These are phyloP conservation scores for Quiscalus mexicanus DNA, from an alignment of 2,113 vertebrate species.

Conservation along the genomic window DNA sequence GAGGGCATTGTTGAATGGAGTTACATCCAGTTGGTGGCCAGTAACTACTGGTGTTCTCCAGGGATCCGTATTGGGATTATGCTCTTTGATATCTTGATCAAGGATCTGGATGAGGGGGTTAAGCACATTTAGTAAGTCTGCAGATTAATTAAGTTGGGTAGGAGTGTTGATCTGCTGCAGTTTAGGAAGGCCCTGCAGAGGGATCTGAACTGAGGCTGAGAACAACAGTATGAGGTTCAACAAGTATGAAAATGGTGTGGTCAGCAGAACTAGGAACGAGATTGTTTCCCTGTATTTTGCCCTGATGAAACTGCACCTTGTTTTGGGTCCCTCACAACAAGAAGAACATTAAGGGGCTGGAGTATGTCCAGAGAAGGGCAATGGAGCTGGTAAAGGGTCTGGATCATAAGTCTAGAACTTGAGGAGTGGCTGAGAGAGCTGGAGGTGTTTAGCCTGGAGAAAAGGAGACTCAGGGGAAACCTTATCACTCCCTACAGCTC, in stretches of 20 bases:
- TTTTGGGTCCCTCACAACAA: neutral
- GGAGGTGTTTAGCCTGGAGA: neutral
- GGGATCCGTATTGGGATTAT: neutral
- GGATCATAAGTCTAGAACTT: neutral
- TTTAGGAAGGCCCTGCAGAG: no score
- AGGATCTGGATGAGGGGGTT: neutral
- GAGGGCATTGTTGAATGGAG: neutral
- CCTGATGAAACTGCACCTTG: neutral
- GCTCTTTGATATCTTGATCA: neutral
- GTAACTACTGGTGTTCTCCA: neutral
- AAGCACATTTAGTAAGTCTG: no score
- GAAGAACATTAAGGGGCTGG: neutral
- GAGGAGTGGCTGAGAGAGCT: neutral
- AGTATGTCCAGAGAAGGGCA: rapidly evolving
- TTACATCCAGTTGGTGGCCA: neutral
- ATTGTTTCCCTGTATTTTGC: rapidly evolving
- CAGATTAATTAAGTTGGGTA: neutral
- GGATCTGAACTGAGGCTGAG: neutral
- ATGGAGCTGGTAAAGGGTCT: rapidly evolving
- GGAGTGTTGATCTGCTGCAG: neutral
- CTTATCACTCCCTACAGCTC: rapidly evolving
- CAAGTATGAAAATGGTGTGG: neutral
- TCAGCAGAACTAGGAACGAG: neutral
- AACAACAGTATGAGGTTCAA: neutral
- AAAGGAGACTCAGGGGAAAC: neutral